Evolutionary conservation across 1,140 invertebrate genomes (phyloP).

Genomic region (Chironomus tepperi): DNA sequence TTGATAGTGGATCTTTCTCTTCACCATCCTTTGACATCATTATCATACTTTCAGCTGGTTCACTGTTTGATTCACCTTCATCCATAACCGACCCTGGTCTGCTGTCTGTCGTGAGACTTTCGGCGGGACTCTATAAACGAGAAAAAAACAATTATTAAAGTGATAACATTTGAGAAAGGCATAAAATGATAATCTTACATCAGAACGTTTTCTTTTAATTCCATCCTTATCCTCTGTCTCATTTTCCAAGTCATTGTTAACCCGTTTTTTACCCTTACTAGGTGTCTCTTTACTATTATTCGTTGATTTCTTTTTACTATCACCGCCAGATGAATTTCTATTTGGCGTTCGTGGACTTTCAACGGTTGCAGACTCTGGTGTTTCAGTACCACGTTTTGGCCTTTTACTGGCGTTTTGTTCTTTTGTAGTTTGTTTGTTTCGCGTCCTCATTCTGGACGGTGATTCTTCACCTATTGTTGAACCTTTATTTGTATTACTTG

Average conservation of each 20-base stretch:
- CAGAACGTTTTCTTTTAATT: constrained; percentile 53
- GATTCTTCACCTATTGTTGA: constrained; percentile 51
- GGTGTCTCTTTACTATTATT: constrained; percentile 55
- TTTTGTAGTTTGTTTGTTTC: constrained; percentile 65
- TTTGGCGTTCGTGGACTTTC: constrained; percentile 49
- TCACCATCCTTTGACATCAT: neutral
- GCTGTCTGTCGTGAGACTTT: constrained; percentile 66
- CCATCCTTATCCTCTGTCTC: constrained; percentile 49
- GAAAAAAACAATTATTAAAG: neutral
- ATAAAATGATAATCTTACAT: constrained; percentile 31
- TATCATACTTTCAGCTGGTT: constrained; percentile 28
- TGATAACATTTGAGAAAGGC: constrained; percentile 25
- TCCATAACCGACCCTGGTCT: constrained; percentile 65
- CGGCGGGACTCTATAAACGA: constrained; percentile 55
- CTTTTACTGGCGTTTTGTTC: constrained; percentile 58
- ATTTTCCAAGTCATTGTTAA: constrained; percentile 33
- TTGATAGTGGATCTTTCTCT: constrained; percentile 24
- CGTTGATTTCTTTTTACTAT: constrained; percentile 53
- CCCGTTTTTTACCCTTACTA: constrained; percentile 64
- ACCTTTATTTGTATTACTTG: constrained; percentile 56
- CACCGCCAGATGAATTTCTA: constrained; percentile 28
- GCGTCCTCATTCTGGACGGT: constrained; percentile 77
- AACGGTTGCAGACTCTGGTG: constrained; percentile 46
- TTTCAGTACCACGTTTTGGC: constrained; percentile 63
- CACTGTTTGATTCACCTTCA: constrained; percentile 52